phyloP scores from a whole-genome alignment of 1,140 invertebrate species.

The Chionoecetes opilio region DNA sequence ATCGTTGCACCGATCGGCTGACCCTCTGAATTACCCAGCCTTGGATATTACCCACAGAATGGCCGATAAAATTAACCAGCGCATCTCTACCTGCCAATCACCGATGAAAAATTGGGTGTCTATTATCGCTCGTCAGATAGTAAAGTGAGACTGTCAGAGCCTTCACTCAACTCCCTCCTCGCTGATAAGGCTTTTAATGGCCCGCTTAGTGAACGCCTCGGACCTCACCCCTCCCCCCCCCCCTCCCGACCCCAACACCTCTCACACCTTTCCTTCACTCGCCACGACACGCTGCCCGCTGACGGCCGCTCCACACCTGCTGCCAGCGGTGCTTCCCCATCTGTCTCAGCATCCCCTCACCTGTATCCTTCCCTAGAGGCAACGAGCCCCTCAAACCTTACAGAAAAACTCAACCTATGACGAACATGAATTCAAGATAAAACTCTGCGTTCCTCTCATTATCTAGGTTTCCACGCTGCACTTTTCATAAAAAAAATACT shows the following conservation, averaged over 20 bases:
- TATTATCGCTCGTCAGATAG: conserved; percentile 60
- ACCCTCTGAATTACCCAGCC: neutral
- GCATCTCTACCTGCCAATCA: conserved; percentile 62
- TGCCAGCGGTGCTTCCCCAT: neutral
- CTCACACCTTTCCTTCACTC: neutral
- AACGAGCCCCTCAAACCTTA: no score
- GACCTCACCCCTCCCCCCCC: neutral
- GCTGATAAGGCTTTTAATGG: conserved; percentile 49
- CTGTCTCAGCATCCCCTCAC: neutral
- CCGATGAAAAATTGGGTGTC: conserved; percentile 54
- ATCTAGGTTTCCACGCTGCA: no score
- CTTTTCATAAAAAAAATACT: no score
- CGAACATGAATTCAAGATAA: no score
- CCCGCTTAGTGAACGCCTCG: conserved; percentile 43
- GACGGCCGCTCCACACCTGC: conserved; percentile 10
- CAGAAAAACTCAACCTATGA: no score
- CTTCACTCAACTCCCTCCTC: conserved; percentile 50
- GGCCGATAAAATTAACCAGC: conserved; percentile 57
- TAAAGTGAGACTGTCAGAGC: conserved; percentile 69
- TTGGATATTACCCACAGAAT: conserved; percentile 51
- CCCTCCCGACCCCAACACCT: neutral
- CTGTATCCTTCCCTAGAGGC: neutral
- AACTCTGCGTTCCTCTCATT: no score
- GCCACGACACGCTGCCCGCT: neutral
- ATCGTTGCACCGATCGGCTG: neutral